These are phyloP conservation scores for Meleagris gallopavo DNA, from an alignment of 2,113 vertebrate species.

Conservation along the genomic window DNA sequence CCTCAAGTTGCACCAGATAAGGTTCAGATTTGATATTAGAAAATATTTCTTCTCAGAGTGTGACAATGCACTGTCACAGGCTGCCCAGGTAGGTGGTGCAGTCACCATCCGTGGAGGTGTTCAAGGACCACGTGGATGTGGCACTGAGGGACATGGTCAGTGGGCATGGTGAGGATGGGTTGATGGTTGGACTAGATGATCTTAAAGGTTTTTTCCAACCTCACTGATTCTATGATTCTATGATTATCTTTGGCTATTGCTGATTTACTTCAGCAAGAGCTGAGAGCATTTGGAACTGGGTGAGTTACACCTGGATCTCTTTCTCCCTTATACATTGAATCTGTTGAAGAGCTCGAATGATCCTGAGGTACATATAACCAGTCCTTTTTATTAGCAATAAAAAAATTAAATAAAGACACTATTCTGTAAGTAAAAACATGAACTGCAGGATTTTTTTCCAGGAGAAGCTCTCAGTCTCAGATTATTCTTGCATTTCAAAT, in stretches of 20 bases:
- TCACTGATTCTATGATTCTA: too few species aligned
- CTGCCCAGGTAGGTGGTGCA: too few species aligned
- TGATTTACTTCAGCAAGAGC: background rate
- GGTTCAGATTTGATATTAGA: too few species aligned
- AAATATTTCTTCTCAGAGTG: too few species aligned
- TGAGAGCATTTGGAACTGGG: background rate
- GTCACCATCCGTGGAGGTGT: too few species aligned
- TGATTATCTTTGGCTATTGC: background rate
- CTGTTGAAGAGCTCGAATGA: background rate
- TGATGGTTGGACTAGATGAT: too few species aligned
- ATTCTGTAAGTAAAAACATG: background rate
- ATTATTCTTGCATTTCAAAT: background rate
- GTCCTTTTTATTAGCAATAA: background rate
- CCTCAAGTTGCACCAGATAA: too few species aligned
- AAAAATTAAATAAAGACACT: background rate
- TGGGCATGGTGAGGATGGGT: too few species aligned
- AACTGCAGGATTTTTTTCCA: background rate
- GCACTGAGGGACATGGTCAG: too few species aligned
- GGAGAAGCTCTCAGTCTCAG: background rate
- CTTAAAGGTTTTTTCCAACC: too few species aligned
- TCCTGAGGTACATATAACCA: background rate
- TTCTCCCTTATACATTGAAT: background rate
- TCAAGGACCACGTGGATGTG: too few species aligned
- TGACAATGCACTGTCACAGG: too few species aligned
- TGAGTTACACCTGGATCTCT: background rate